Evolutionary conservation across 23 tunicate species (phyloP).

Genomic region (Phallusia fumigata): DNA sequence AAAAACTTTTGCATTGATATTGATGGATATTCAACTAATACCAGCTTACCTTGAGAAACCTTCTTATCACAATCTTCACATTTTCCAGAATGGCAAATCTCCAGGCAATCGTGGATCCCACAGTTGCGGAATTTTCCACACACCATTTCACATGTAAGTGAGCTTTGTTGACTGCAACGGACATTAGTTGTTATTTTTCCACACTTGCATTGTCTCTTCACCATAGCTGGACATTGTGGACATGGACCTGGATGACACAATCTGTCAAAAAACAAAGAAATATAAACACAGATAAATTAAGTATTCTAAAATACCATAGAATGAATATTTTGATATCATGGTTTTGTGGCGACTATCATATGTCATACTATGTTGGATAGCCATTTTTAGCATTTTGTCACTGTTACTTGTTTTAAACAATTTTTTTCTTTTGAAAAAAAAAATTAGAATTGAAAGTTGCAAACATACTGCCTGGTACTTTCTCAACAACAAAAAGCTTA

Average conservation of each 20-base stretch:
- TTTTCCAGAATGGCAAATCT: constrained; percentile 61
- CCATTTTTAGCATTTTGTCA: no score
- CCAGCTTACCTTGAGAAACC: constrained; percentile 37
- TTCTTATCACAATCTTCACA: constrained; percentile 48
- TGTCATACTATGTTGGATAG: no score
- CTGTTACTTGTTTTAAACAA: no score
- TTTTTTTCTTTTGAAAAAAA: no score
- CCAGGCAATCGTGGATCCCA: constrained; percentile 54
- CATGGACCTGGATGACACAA: constrained; percentile 96
- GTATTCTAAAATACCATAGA: no score
- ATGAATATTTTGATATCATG: no score
- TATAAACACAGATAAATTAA: no score
- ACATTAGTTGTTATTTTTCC: constrained; percentile 43
- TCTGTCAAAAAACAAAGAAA: constrained; percentile 13
- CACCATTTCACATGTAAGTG: constrained; percentile 34
- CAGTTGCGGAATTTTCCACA: constrained; percentile 74
- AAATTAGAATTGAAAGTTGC: no score
- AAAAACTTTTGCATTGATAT: no score
- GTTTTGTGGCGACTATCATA: background rate
- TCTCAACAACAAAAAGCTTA: no score
- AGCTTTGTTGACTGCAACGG: constrained; percentile 72
- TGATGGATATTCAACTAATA: no score
- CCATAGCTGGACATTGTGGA: constrained; percentile 87
- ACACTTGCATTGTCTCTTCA: constrained; percentile 58
- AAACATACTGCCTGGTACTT: no score